Evolutionary conservation across 2,113 vertebrate species (phyloP), one percentile per base, ranked within the genome.

Genomic region (Suncus etruscus): DNA sequence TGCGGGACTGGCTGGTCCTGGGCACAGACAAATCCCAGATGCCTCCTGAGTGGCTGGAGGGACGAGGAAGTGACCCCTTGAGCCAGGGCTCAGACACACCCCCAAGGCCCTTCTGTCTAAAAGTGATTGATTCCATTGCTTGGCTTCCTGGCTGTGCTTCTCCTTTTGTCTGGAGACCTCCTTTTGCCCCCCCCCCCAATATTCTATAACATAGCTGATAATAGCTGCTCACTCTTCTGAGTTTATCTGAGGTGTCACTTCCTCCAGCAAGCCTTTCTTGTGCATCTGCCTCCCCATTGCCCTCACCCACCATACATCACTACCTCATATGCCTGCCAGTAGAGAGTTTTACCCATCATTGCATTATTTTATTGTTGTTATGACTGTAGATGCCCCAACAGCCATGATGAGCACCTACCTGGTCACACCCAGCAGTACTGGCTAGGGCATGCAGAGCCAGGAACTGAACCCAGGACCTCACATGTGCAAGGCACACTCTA

Each of bases 21-120:
- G 48, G 32, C 48, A 83, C 83, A 92, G 89, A 77, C 74, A 87
- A 92, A 92, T 51, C 88, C 16, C 80, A 81, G 83, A 77, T 94
- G 83, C 90, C 63, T 11, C 3, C 86, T 4, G 69, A 50, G 47
- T 31, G 29, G 12, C 45, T 50, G 7, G 65, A 3, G 45, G 50
- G 31, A 24, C 11, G 47, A 72, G 68, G 54, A 73, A 32, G 16
- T 73, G 63, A 51, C 29, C 68, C 15, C 14, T 0, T 8, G 39
- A 61, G 45, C 70, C 27, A 4, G 32, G 29, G 75, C 39, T n/a
- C 51, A 73, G 16, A 48, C 47, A 69, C 15, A 51, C 25, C 39
- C 80, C 54, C 83, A 48, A 14, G 51, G 16, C 3, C 69, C 74
- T 51, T 65, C 45, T 75, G 20, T 58, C 48, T 88, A 4, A 61